Percentiles rank a stretch among this genome's conserved stretches.
Evolutionary conservation across 1,140 invertebrate species (phyloP).

Genomic region (Venturia canescens): DNA sequence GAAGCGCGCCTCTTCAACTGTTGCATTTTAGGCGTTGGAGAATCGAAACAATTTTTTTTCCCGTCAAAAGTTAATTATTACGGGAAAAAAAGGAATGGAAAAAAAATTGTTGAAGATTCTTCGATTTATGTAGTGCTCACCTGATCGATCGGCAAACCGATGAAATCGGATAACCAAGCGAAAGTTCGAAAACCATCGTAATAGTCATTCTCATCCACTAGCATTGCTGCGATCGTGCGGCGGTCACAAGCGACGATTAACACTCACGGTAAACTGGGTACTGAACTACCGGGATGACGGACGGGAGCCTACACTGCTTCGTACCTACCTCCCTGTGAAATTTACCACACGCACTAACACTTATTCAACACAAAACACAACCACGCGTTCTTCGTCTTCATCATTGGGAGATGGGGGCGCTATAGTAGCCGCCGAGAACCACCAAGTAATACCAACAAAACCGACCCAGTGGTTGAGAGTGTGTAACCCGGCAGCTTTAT

Average conservation of each 20-base stretch:
- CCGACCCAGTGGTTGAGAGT: too few relatives aligned
- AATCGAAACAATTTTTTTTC: conserved; percentile 47
- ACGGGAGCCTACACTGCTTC: conserved; percentile 15
- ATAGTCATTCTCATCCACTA: conserved; percentile 62
- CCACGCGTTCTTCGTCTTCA: too few relatives aligned
- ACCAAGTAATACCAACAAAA: too few relatives aligned
- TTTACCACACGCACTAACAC: neutral
- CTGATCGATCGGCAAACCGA: conserved; percentile 81
- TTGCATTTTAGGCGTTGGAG: neutral
- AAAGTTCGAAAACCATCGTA: conserved; percentile 81
- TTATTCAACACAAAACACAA: too few relatives aligned
- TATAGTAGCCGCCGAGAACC: too few relatives aligned
- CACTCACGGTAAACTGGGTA: conserved; percentile 39
- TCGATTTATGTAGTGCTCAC: conserved; percentile 69
- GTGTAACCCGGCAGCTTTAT: too few relatives aligned
- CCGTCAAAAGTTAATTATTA: neutral
- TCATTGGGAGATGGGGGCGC: too few relatives aligned
- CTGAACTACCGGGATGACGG: conserved; percentile 46
- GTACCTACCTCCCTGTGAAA: neutral
- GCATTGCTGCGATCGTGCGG: conserved; percentile 54
- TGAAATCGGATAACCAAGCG: conserved; percentile 77
- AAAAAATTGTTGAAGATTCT: neutral
- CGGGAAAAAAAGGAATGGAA: neutral
- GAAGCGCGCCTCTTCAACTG: neutral
- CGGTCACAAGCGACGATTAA: neutral